These are phyloP conservation scores for Bombus waltoni DNA, from an alignment of 1,140 invertebrate species.

Conservation along the genomic window DNA sequence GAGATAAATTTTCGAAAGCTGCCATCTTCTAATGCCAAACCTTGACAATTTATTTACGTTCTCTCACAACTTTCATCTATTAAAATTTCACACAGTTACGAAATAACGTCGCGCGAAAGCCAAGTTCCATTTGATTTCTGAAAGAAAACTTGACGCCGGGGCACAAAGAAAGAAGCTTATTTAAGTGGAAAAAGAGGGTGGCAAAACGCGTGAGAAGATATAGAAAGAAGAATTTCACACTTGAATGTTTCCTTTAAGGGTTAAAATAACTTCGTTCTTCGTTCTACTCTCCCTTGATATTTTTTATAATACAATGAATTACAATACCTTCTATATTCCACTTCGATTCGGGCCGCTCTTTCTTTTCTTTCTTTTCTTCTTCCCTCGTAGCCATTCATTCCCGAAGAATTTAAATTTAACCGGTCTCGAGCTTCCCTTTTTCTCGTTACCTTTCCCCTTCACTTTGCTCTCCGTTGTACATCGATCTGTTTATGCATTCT, in stretches of 20 bases:
- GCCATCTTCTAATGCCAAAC: too few species aligned
- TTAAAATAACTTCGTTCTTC: slow-evolving; percentile 14
- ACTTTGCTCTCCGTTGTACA: background rate
- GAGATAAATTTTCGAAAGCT: too few species aligned
- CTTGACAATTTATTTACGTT: background rate
- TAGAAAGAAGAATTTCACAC: slow-evolving; percentile 9
- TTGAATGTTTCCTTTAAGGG: background rate
- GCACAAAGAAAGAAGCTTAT: slow-evolving; percentile 15
- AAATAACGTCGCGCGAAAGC: background rate
- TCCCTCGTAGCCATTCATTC: background rate
- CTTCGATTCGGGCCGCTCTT: background rate
- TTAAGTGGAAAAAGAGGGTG: slow-evolving; percentile 3
- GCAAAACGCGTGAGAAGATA: background rate
- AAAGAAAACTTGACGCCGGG: background rate
- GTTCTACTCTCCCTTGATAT: background rate
- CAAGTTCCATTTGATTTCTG: background rate
- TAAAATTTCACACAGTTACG: background rate
- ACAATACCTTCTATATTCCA: background rate
- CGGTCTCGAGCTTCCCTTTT: background rate
- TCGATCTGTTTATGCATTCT: slow-evolving; percentile 24
- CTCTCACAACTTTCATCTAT: too few species aligned
- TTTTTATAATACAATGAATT: background rate
- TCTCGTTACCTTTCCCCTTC: background rate
- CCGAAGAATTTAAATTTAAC: slow-evolving; percentile 10
- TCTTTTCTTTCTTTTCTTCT: background rate